These are phyloP conservation scores for Papilio helenus DNA, from an alignment of 1,140 invertebrate species.

Conservation along the genomic window DNA sequence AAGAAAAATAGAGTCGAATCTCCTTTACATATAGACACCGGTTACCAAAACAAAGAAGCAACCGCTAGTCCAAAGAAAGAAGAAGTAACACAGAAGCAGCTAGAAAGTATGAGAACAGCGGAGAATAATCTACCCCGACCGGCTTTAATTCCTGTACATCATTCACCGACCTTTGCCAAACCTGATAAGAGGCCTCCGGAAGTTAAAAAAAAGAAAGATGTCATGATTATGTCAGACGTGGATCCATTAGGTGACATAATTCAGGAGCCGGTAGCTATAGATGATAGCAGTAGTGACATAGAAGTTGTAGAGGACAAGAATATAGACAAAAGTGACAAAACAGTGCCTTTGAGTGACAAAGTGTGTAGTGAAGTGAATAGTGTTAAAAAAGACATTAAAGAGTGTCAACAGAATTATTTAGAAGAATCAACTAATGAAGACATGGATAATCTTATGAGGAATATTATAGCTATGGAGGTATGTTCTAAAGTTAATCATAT, in stretches of 20 bases:
- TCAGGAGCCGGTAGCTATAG: conserved; percentile 61
- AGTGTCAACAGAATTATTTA: conserved; percentile 47
- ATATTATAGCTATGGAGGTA: conserved; percentile 48
- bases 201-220: conserved; percentile 72
- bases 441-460: conserved; percentile 62
- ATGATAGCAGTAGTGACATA: conserved; percentile 77
- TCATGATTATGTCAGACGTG: conserved; percentile 69
- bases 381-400: conserved; percentile 52
- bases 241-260: conserved; percentile 63
- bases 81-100: conserved; percentile 66
- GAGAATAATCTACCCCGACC: conserved; percentile 74
- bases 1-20: conserved; percentile 58
- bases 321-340: conserved; percentile 58
- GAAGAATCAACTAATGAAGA: conserved; percentile 64
- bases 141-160: conserved; percentile 63
- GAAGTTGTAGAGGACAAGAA: conserved; percentile 71
- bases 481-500: neutral
- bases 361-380: conserved; percentile 54
- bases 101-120: conserved; percentile 66
- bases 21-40: conserved; percentile 68
- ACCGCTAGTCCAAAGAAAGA: conserved; percentile 50
- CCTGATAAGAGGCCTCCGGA: conserved; percentile 73
- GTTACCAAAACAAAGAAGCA: conserved; percentile 56
- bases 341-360: conserved; percentile 75
- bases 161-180: conserved; percentile 75